Evolutionary conservation across 2,113 vertebrate species (phyloP), one percentile per base, ranked within the genome.

Genomic region (Semicossyphus pulcher): DNA sequence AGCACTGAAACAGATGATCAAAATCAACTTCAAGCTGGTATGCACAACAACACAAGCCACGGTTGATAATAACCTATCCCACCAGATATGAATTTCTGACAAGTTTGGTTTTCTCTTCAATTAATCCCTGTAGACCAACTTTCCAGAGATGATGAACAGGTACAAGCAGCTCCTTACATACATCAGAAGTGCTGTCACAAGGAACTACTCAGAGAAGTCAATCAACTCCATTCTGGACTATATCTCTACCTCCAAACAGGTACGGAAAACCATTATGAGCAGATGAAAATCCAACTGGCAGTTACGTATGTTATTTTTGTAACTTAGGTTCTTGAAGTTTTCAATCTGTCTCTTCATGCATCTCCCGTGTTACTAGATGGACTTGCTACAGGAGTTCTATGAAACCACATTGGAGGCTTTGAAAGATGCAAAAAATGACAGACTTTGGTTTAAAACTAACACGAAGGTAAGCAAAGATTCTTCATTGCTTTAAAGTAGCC

Each of bases 201-300:
- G 98, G 81, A 99, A 99, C 93, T 99, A 99, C 89, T 99, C 98
- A 10, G 98, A 99, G 93, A 99, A 99, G 90, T 99, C 98, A 69
- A 99, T 99, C 90, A 99, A 99, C 93, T 99, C 98, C 89, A 99
- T 99, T 88, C 94, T 99, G 92, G 98, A 99, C 93, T 99, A 99
- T 91, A 99, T 99, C 91, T 99, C 98, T 84, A 99, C 98, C 89
- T 99, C 98, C 81, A 99, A 99, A 94, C 98, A 99, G 97, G 98
- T 99, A 93, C 92, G 91, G 49, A 75, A 78, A 11, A 34, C 4
- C 56, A 68, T 4, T 63, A 59, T 48, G 15, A 53, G 18, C 7
- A 16, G 5, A 25, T 3, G 4, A 2, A 23, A 10, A 28, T 48
- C 7, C 7, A 29, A 11, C 20, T 36, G 21, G 8, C 12, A 29